phyloP scores from a whole-genome alignment of 64 coral and sea anemone genomes.

The Pachyseris speciosa region DNA sequence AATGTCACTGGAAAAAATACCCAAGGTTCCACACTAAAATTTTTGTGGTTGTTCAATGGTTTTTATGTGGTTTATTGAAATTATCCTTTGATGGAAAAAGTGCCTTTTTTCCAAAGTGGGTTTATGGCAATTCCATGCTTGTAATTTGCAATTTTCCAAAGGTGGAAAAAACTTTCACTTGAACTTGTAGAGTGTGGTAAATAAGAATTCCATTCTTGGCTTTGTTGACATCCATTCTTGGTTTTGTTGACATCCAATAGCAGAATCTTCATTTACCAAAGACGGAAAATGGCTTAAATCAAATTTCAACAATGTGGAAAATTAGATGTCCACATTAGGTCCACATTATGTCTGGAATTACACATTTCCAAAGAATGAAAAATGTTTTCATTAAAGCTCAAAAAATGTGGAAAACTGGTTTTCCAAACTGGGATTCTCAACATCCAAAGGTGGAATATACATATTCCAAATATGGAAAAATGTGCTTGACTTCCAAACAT shows the following conservation, averaged over 20 bases:
- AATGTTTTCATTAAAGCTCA: too few species aligned
- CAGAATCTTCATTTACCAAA: background rate
- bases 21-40: background rate
- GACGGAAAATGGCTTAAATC: background rate
- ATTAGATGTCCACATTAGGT: background rate
- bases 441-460: background rate
- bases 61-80: background rate
- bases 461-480: slow-evolving; percentile 1
- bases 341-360: background rate
- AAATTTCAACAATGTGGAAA: background rate
- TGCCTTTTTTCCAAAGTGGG: slow-evolving; percentile 16
- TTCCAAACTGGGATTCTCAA: background rate
- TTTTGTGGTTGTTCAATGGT: background rate
- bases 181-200: background rate
- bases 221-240: background rate
- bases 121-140: background rate
- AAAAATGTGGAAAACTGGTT: background rate
- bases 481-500: background rate
- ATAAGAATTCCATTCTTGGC: background rate
- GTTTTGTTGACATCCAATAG: too few species aligned
- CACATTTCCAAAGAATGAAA: background rate
- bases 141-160: slow-evolving; percentile 1
- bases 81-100: background rate
- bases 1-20: background rate
- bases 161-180: background rate